Evolutionary conservation across 30 jellyfish, hydroid and myxozoan species (phyloP).

Genomic region (Sanderia malayensis): DNA sequence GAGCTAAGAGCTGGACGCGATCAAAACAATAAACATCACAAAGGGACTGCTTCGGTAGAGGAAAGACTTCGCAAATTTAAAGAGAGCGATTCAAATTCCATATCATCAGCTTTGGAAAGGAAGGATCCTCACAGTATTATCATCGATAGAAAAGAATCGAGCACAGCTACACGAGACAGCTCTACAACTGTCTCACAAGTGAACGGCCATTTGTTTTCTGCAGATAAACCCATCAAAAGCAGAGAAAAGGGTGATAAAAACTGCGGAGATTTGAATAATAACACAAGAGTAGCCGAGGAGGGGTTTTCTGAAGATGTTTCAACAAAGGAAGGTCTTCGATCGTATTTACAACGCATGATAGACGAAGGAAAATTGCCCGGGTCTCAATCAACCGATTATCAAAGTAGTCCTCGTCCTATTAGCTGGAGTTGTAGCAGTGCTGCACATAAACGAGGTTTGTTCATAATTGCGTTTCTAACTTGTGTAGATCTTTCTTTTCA

Average conservation of each 20-base stretch:
- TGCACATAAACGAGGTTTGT: conserved; percentile 49
- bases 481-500: too few relatives aligned
- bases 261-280: background rate
- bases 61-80: background rate
- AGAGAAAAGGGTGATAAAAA: too few relatives aligned
- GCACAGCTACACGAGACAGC: background rate
- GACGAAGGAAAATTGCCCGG: conserved; percentile 75
- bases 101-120: background rate
- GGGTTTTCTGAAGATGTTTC: conserved; percentile 28
- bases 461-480: background rate
- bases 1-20: too few relatives aligned
- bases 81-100: too few relatives aligned
- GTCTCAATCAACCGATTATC: background rate
- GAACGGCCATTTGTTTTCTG: background rate
- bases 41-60: background rate
- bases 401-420: conserved; percentile 36
- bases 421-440: conserved; percentile 50
- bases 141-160: background rate
- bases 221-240: too few relatives aligned
- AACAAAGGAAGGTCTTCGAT: conserved; percentile 62
- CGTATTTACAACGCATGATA: conserved; percentile 55
- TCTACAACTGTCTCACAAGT: background rate
- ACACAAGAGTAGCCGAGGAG: background rate
- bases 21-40: background rate
- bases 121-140: background rate